Evolutionary conservation across 2,888 invertebrate species (phyloP).

Genomic region (Ectemnius lituratus): DNA sequence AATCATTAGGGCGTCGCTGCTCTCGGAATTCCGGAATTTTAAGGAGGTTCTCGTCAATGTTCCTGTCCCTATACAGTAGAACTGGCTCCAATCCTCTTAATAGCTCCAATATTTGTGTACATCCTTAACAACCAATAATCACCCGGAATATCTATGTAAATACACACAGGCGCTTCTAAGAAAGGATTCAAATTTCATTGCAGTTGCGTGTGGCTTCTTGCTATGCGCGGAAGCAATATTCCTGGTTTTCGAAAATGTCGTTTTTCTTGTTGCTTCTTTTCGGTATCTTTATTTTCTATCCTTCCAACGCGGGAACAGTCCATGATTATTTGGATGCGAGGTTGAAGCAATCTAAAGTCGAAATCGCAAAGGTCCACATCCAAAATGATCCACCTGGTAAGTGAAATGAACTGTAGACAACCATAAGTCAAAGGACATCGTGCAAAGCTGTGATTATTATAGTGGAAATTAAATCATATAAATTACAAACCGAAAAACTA

Average conservation of each 20-base stretch:
- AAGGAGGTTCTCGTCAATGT: not conserved
- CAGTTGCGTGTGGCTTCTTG: too few relatives aligned
- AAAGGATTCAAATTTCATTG: too few relatives aligned
- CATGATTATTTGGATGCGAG: slow-evolving; percentile 48
- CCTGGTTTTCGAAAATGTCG: too few relatives aligned
- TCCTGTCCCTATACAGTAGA: too few relatives aligned
- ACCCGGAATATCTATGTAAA: not conserved
- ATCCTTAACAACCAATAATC: not conserved
- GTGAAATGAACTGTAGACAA: not conserved
- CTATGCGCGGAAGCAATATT: too few relatives aligned
- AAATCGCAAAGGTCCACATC: slow-evolving; percentile 55
- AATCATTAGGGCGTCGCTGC: slow-evolving; percentile 12
- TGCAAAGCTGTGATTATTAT: not conserved
- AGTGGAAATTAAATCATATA: slow-evolving; percentile 54
- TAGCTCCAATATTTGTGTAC: not conserved
- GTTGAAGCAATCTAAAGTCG: slow-evolving; percentile 53
- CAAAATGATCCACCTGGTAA: slow-evolving; percentile 43
- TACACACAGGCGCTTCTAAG: not conserved
- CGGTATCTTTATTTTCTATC: not conserved
- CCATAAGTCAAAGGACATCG: not conserved
- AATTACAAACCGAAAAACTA: slow-evolving; percentile 49
- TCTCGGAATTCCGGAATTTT: slow-evolving; percentile 16
- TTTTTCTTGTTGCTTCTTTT: slow-evolving; percentile 10
- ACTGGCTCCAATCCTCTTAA: not conserved
- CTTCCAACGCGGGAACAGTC: not conserved